Conservation (phyloP, 2,113 vertebrate genomes). For the Nematolebias whitei region DNA sequence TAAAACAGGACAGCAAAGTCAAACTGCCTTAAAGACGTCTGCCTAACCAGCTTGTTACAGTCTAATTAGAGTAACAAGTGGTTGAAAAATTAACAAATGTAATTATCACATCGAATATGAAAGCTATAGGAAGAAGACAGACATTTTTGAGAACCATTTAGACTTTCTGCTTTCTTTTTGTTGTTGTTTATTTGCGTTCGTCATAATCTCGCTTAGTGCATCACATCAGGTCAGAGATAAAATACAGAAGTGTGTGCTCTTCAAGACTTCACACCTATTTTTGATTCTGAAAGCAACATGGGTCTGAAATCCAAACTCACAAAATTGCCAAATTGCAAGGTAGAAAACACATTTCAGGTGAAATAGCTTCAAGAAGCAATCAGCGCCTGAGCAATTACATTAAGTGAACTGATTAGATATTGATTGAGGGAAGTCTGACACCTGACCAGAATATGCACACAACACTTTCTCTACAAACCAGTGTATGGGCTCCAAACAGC, state of each 20-base stretch:
- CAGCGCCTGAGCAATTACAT: constrained; percentile 53
- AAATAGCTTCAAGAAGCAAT: constrained; percentile 52
- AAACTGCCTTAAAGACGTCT: constrained; percentile 33
- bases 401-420: constrained; percentile 54
- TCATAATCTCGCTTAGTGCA: constrained; percentile 57
- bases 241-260: constrained; percentile 37
- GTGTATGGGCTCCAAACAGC: background rate
- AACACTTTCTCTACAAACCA: constrained; percentile 13
- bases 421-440: constrained; percentile 48
- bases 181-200: constrained; percentile 52
- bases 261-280: constrained; percentile 32
- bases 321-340: background rate
- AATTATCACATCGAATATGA: constrained; percentile 72
- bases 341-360: constrained; percentile 28
- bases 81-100: constrained; percentile 65
- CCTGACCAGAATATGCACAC: constrained; percentile 46
- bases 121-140: constrained; percentile 58
- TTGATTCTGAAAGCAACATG: constrained; percentile 32
- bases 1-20: constrained; percentile 37
- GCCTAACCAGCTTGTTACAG: constrained; percentile 60
- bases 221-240: constrained; percentile 39
- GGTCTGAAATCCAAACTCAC: background rate
- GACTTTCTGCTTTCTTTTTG: constrained; percentile 54
- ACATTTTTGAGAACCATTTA: constrained; percentile 70
- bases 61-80: constrained; percentile 70